Evolutionary conservation across 2,113 vertebrate species (phyloP), one percentile per base, ranked within the genome.

Genomic region (Salvelinus sp.): DNA sequence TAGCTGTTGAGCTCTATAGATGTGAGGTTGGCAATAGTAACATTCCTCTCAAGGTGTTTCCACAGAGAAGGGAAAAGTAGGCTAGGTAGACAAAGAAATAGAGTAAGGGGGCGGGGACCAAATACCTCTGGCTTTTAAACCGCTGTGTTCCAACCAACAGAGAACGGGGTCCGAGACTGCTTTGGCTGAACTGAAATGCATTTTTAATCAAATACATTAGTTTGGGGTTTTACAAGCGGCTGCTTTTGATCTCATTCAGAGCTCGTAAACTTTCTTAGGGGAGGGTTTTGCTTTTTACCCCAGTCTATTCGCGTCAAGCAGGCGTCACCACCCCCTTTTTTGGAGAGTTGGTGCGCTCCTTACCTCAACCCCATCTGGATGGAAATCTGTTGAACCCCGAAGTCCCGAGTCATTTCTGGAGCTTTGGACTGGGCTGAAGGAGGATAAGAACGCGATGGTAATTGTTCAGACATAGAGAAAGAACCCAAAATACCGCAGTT

Each of bases 61-160:
- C 73, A 72, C 72, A 30, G 69, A 44, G 72, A 83, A 48, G 48
- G 7, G 25, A 44, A 44, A 44, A 44, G 38, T 44, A 83, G 38
- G 86, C 58, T 76, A 88, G 83, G 77, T 77, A 87, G 62, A 77
- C 33, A 82, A 25, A 33, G 50, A 85, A 88, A 91, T 89, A 90
- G 86, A 65, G 85, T 30, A 73, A 73, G 79, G 83, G 83, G 88
- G 87, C 76, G 88, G 86, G 63, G n/a, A 76, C 69, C 62, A 80
- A 86, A 87, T 84, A 85, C 85, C 80, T 86, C 81, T 68, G 33
- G 76, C 80, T 58, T 74, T 67, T 80, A 69, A 68, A 74, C 63
- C 60, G 77, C 58, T 62, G 75, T 69, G 79, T 77, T 82, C 65
- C 64, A 82, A 86, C 85, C 84, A 86, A 62, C 25, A 66, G 1